A percentile compares a stretch with the other conserved stretches of the same genome.
These are phyloP conservation scores for Drosophila littoralis DNA, from an alignment of 1,140 invertebrate genomes.

Conservation along the genomic window DNA sequence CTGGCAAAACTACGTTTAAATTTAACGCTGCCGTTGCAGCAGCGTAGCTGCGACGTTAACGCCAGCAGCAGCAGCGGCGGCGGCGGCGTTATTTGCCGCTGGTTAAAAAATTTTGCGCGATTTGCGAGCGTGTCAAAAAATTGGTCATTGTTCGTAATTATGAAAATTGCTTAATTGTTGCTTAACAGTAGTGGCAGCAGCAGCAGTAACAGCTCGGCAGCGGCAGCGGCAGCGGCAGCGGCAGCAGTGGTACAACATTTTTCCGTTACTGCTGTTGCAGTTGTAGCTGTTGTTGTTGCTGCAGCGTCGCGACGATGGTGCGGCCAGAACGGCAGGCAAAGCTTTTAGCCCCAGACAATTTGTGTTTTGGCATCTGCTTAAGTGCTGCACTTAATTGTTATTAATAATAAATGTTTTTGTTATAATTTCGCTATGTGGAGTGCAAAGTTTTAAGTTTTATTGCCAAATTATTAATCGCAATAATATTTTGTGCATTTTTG, in stretches of 20 bases:
- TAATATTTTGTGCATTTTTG: constrained; percentile 65
- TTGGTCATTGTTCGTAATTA: constrained; percentile 83
- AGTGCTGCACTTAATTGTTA: constrained; percentile 73
- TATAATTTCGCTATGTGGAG: constrained; percentile 49
- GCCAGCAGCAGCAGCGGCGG: constrained; percentile 12
- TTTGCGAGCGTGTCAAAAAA: constrained; percentile 82
- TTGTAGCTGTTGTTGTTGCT: constrained; percentile 26
- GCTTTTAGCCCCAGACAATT: constrained; percentile 23
- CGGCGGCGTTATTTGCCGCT: constrained; percentile 60
- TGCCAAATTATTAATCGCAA: constrained; percentile 77
- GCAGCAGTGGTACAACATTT: constrained; percentile 28
- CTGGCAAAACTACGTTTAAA: constrained; percentile 43
- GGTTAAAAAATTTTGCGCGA: constrained; percentile 78
- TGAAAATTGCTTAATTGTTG: constrained; percentile 83
- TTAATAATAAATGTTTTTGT: constrained; percentile 63
- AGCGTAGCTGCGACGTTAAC: constrained; percentile 1
- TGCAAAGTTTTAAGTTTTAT: constrained; percentile 65
- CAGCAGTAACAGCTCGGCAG: constrained; percentile 43
- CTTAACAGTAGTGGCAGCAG: constrained; percentile 59
- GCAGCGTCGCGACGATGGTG: constrained; percentile 15
- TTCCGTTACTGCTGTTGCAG: constrained; percentile 9
- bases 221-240: constrained; percentile 45
- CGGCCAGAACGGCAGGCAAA: constrained; percentile 32
- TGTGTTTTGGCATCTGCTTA: constrained; percentile 68
- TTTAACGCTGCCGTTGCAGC: constrained; percentile 33